Percentiles rank a stretch among this genome's conserved stretches.
Conservation (phyloP, 2,113 vertebrate genomes). For the Chaetops frenatus region DNA sequence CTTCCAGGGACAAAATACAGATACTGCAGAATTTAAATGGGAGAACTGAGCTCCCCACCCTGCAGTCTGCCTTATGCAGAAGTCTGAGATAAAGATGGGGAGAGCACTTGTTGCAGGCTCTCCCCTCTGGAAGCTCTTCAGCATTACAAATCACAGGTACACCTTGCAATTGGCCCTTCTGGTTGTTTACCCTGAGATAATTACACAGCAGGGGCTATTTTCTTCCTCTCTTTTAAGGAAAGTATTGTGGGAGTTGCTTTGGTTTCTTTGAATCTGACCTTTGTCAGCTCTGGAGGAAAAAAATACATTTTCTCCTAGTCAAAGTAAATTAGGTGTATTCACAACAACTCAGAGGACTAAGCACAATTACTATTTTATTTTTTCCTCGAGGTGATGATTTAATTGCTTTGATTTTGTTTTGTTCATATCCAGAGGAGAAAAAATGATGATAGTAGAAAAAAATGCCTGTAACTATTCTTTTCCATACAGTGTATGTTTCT, state of each 20-base stretch:
- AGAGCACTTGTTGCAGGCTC: neutral
- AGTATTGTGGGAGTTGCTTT: neutral
- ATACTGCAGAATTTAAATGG: neutral
- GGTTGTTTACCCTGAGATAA: neutral
- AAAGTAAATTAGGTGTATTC: neutral
- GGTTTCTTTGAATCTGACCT: neutral
- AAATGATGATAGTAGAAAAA: neutral
- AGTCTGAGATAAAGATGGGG: neutral
- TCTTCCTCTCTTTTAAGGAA: neutral
- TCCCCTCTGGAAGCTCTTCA: neutral
- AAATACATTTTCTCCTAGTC: neutral
- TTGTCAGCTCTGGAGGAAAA: neutral
- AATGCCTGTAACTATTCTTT: neutral
- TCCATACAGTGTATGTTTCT: fast-evolving
- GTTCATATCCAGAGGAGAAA: neutral
- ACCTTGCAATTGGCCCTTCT: neutral
- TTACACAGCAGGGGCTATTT: neutral
- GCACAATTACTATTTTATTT: neutral
- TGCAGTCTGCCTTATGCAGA: neutral
- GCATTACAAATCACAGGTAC: neutral
- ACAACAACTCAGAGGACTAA: neutral
- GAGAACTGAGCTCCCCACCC: neutral
- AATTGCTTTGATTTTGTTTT: neutral
- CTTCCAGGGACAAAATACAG: neutral
- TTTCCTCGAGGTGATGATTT: neutral